Conservation (phyloP, 2,113 vertebrate species). For the Muntiacus reevesi region DNA sequence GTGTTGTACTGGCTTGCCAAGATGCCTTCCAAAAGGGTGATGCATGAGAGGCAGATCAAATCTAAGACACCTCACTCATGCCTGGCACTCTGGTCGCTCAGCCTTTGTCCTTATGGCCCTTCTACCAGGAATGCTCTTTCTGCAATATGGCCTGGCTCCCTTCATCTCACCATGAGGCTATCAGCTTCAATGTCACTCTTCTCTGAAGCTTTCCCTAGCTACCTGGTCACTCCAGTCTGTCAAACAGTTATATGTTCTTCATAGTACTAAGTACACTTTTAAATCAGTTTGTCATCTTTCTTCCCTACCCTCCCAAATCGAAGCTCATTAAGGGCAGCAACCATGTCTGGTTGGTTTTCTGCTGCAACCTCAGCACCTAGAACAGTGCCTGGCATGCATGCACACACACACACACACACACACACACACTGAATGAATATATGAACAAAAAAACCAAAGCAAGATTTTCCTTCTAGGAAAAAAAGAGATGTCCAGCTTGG, state of each 20-base stretch:
- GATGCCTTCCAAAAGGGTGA: background rate
- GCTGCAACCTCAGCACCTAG: background rate
- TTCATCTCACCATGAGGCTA: background rate
- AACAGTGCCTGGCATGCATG: background rate
- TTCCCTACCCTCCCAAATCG: background rate
- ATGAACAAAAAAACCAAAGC: background rate
- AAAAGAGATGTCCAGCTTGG: background rate
- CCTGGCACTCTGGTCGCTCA: background rate
- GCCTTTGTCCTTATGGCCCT: background rate
- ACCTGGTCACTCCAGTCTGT: background rate
- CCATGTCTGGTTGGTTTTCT: background rate
- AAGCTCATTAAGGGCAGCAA: background rate
- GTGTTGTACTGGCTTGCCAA: background rate
- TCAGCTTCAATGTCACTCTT: background rate
- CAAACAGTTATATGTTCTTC: background rate
- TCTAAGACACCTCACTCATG: background rate
- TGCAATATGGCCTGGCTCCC: background rate
- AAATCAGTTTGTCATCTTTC: background rate
- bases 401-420: fast-evolving
- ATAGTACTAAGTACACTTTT: background rate
- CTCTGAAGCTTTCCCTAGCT: background rate
- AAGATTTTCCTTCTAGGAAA: background rate
- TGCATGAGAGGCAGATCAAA: background rate
- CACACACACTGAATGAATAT: background rate
- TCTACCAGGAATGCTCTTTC: background rate